Base-by-base conservation (phyloP, 64 coral and sea anemone genomes). In the Cladopsammia gracilis region DNA sequence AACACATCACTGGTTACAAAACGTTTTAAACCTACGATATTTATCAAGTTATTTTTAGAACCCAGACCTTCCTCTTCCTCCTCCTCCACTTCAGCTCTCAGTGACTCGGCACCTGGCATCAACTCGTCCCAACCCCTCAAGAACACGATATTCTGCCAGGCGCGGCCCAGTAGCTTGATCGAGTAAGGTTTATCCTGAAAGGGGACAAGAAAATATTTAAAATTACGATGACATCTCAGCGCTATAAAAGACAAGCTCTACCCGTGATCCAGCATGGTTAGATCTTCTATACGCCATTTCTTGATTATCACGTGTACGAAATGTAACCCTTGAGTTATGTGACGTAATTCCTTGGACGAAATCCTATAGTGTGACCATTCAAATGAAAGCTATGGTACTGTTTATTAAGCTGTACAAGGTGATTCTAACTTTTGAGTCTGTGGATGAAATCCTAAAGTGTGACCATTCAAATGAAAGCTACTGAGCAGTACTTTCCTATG, bases 111-210 rank as follows among this genome's bases (percentile, higher is more conserved):
- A 73, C 84, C 84, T 0, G 91, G 91, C 88, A 88, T 88, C 50
- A 99, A 66, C 56, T 96, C 98, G 62, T 99, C 98, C 91, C 94
- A 99, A 4, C 98, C 98, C 48, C 92, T 91, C 57, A 89, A 58
- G 46, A 78, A 99, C 88, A 99, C 73, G 25, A 98, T 90, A 58
- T 89, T 90, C 26, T 92, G 80, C 96, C 96, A 98, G 10, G 82
- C 96, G 43, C 96, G 96, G 73, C 96, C 96, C 9, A 83, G 86
- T 61, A 97, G 81, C 49, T 80, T 78, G 56, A 97, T 67, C 26
- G 80, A 76, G 45, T 97, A 83, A 2, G 96, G 89, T 19, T 91
- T 73, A 5, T 98, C 96, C 96, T 98, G 22, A 11, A 91, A 70
- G 76, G 4, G 68, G 53, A 16, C 14, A 80, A 5, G 7, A 57